Conservation (phyloP, 2,113 vertebrate species). For the Dasyurus viverrinus region DNA sequence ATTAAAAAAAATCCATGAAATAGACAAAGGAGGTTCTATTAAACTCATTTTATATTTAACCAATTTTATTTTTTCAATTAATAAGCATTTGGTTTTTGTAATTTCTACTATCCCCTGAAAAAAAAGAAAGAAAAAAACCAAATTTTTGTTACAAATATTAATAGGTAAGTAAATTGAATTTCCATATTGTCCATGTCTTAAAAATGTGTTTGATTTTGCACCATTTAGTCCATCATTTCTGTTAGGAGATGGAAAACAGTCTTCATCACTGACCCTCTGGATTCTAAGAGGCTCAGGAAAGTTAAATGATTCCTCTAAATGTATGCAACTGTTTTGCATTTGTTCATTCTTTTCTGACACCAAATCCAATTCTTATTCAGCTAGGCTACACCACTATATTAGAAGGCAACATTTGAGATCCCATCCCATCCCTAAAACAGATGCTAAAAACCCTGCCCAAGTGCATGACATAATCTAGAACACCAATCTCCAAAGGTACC, state of each 20-base stretch:
- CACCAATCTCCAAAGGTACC: background rate
- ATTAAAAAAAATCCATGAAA: background rate
- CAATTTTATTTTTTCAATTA: background rate
- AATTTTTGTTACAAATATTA: background rate
- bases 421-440: background rate
- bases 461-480: background rate
- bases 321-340: background rate
- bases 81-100: background rate
- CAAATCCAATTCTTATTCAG: background rate
- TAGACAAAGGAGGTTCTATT: background rate
- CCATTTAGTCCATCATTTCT: background rate
- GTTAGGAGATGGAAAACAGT: background rate
- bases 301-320: background rate
- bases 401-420: background rate
- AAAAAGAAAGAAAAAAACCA: background rate
- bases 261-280: background rate
- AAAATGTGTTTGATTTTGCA: background rate
- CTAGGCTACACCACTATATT: background rate
- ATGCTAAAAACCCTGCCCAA: background rate
- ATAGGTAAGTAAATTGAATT: background rate
- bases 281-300: background rate
- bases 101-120: background rate
- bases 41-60: background rate
- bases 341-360: background rate
- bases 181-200: background rate